Evolutionary conservation across 2,113 vertebrate genomes (phyloP), one percentile per base, ranked within the genome.

Genomic region (Parus major): DNA sequence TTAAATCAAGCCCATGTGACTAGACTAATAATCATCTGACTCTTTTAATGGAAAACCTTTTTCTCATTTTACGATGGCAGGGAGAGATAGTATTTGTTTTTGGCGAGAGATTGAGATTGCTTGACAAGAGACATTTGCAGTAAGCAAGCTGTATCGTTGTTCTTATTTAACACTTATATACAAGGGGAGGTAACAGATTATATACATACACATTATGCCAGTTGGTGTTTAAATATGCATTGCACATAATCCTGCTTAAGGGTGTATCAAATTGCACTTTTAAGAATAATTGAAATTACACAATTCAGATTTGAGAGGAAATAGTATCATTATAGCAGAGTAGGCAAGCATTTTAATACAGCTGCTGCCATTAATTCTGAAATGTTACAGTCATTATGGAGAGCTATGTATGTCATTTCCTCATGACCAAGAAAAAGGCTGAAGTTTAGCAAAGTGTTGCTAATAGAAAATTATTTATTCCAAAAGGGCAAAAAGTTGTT

Each of bases 201-300:
- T 39, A 39, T 39, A 39, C 36, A 39, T 39, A 64, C 12, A 44
- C 59, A 56, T 61, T 63, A 88, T 61, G 25, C 56, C 50, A 66
- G 35, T 5, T 81, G 33, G 12, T 82, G 46, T 41, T 64, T 78
- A 76, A 96, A 73, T 66, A 83, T 60, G 10, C 31, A 56, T 25
- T 52, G 46, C 55, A 27, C 64, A 69, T 19, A 81, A 50, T 60
- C 47, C 35, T 64, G 4, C 41, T 82, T 1, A 1, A 50, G 7
- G 2, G 18, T 78, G 18, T 82, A 72, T 76, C 23, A 60, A 76
- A 94, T 27, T 28, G 29, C 22, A 68, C 61, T 79, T 86, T 39
- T 83, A 61, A 91, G 52, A 90, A 75, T 72, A 93, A 79, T 60
- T 91, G 57, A 81, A 95, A 93, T 66, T 77, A 46, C 36, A 50